Conservation (phyloP, 2,888 invertebrate species). For the Herminia tarsipennalis region DNA sequence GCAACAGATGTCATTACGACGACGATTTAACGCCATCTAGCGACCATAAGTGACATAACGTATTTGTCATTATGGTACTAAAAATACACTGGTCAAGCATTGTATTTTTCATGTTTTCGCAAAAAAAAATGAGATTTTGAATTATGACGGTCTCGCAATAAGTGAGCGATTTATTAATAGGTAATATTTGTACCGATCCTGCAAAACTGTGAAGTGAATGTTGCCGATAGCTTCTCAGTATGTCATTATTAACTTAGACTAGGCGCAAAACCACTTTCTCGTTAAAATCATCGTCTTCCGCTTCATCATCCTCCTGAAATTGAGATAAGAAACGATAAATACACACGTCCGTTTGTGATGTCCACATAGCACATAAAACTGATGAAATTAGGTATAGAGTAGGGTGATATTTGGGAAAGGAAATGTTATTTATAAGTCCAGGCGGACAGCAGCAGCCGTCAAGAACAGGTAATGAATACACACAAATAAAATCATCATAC, state of each 20-base stretch:
- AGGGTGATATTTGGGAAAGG: background rate
- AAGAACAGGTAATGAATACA: no score
- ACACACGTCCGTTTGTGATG: background rate
- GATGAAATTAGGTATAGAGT: background rate
- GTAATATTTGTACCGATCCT: background rate
- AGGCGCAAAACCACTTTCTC: conserved; percentile 54
- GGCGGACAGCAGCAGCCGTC: no score
- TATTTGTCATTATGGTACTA: no score
- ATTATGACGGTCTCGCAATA: background rate
- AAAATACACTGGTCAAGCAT: no score
- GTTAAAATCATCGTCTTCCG: conserved; percentile 49
- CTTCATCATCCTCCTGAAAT: conserved; percentile 45
- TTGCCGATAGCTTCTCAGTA: conserved; percentile 20
- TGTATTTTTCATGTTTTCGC: no score
- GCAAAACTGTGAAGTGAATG: no score
- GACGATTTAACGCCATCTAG: no score
- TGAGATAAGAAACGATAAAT: background rate
- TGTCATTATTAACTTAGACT: conserved; percentile 37
- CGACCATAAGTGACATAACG: no score
- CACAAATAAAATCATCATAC: no score
- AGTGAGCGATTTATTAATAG: no score
- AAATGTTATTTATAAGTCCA: no score
- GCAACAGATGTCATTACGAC: no score
- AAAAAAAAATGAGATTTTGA: background rate
- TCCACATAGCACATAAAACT: background rate